phyloP scores from a whole-genome alignment of 2,888 invertebrate species.

The Drosophila nr. perissopoda region DNA sequence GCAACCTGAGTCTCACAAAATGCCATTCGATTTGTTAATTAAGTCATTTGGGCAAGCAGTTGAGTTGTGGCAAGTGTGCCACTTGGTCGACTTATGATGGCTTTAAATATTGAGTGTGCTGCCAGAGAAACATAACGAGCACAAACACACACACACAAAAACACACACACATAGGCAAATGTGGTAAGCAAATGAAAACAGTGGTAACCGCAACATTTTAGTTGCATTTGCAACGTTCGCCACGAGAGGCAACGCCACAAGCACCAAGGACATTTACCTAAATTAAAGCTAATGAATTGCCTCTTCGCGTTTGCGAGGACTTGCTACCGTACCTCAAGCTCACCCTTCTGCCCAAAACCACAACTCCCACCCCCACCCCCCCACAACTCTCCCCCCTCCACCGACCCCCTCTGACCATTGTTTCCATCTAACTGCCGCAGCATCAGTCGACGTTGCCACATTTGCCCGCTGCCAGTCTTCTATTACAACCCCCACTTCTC shows the following conservation, averaged over 20 bases:
- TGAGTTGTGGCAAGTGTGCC: slow-evolving; percentile 29
- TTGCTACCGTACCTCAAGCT: slow-evolving; percentile 26
- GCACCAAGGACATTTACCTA: slow-evolving; percentile 81
- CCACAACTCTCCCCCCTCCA: too few species aligned
- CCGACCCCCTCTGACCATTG: slow-evolving; percentile 35
- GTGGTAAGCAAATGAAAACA: slow-evolving; percentile 59
- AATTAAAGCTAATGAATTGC: slow-evolving; percentile 80
- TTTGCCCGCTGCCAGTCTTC: slow-evolving; percentile 19
- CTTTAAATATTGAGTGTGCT: slow-evolving; percentile 73
- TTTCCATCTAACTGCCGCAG: slow-evolving; percentile 43
- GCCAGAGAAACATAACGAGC: slow-evolving; percentile 39
- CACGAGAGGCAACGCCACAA: slow-evolving; percentile 79
- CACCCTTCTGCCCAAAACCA: background rate
- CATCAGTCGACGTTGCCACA: slow-evolving; percentile 52
- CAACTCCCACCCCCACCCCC: background rate
- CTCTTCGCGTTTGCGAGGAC: slow-evolving; percentile 71
- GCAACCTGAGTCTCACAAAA: background rate
- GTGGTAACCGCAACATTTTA: slow-evolving; percentile 77
- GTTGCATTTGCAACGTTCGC: slow-evolving; percentile 77
- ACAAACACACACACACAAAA: slow-evolving; percentile 16
- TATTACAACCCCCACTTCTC: background rate
- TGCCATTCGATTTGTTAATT: slow-evolving; percentile 51
- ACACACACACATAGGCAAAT: slow-evolving; percentile 13
- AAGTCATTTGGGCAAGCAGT: slow-evolving; percentile 27
- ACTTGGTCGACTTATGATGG: slow-evolving; percentile 50